A percentile compares a stretch with the other conserved stretches of the same genome.
These are phyloP conservation scores for Anastrepha obliqua DNA, from an alignment of 1,140 invertebrate species.

Conservation along the genomic window DNA sequence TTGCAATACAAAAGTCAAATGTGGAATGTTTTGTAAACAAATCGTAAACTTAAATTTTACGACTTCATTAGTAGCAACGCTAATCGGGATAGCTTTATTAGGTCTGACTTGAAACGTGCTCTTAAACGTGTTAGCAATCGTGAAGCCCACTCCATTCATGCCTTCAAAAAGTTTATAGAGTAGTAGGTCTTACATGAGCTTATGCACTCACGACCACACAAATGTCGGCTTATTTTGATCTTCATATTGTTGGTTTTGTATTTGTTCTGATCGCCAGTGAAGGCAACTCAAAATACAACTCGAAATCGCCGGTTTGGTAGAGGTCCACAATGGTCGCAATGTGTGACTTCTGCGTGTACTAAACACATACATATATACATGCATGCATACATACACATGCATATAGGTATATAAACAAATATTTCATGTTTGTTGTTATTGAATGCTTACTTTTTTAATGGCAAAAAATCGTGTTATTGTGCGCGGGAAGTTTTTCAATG, in stretches of 20 bases:
- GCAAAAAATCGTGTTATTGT: constrained; percentile 55
- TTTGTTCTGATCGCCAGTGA: too few species aligned
- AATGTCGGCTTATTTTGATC: too few species aligned
- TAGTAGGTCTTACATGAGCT: too few species aligned
- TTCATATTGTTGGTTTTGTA: too few species aligned
- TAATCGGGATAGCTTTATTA: neutral
- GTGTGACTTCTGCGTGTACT: too few species aligned
- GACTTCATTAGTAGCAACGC: constrained; percentile 52
- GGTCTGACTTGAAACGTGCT: neutral
- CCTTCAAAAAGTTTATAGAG: too few species aligned
- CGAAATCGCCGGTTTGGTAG: too few species aligned
- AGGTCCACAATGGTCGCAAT: too few species aligned
- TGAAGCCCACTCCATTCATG: neutral
- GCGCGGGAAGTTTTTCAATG: constrained; percentile 34
- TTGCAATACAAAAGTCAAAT: neutral
- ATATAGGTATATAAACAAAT: neutral
- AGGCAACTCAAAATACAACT: too few species aligned
- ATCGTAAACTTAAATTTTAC: constrained; percentile 56
- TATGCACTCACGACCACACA: too few species aligned
- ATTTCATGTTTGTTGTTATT: constrained; percentile 33
- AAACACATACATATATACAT: neutral
- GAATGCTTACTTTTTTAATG: constrained; percentile 23
- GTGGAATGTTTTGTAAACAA: constrained; percentile 51
- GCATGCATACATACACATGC: neutral
- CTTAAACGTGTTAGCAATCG: neutral